Evolutionary conservation across 2,113 vertebrate genomes (phyloP), one percentile per base, ranked within the genome.

Genomic region (Dromas ardeola): DNA sequence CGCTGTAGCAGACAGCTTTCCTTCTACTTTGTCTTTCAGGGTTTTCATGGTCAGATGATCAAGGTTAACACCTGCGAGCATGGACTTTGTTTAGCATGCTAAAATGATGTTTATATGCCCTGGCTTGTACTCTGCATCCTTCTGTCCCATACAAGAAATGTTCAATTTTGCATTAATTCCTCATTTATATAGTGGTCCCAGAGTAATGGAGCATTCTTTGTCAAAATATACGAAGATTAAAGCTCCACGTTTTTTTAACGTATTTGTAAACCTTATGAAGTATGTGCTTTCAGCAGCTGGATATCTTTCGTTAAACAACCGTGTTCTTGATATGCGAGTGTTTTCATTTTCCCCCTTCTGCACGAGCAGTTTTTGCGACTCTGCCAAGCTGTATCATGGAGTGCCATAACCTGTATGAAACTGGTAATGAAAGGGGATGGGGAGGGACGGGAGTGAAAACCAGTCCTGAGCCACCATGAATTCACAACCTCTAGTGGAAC

Each of bases 181-280:
- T 5, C 3, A 13, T 82, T 65, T 71, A 14, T 95, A 8, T 49
- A 61, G 40, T 10, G 29, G 50, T 65, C 56, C 40, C 70, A 85
- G 88, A 65, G 81, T 84, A 73, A 63, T 4, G 10, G 23, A 47
- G 19, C 14, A 42, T 81, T 90, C 82, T 81, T 50, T 84, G 65
- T 95, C 86, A 93, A 91, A 93, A 85, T 89, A 95, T 7, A 79
- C 69, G 74, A 49, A 91, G 86, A 91, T 91, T 90, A 93, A 94
- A 93, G 81, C 70, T 67, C 47, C 40, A 53, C 47, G 6, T 23
- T 92, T 88, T 88, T 74, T 73, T 20, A 90, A 91, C 69, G 32
- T 72, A 49, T 84, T 81, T 95, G 80, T 95, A 94, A 96, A 93
- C 86, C 69, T 71, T 16, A 71, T 36, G 89, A 93, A 79, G 65